Conservation (phyloP, 2,888 invertebrate genomes). For the Lycaena phlaeas region DNA sequence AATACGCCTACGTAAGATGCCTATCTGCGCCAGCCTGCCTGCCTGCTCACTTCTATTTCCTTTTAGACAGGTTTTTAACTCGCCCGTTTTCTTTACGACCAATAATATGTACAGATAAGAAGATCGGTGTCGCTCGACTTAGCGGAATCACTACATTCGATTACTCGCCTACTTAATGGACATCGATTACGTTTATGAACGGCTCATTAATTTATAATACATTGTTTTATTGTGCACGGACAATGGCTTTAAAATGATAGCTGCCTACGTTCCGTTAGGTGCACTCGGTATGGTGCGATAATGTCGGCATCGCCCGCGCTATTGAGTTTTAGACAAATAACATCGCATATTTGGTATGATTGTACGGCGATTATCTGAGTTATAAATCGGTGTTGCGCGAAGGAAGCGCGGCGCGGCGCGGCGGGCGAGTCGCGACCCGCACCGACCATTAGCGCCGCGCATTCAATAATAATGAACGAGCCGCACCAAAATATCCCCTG, state of each 20-base stretch:
- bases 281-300: constrained; percentile 2
- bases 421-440: constrained; percentile 38
- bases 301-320: background rate
- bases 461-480: constrained; percentile 72
- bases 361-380: background rate
- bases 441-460: constrained; percentile 61
- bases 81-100: constrained; percentile 15
- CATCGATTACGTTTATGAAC: constrained; percentile 8
- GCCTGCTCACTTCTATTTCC: constrained; percentile 30
- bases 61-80: constrained; percentile 24
- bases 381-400: constrained; percentile 7
- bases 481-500: constrained; percentile 70
- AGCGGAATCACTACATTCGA: constrained; percentile 1
- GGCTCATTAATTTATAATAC: constrained; percentile 7
- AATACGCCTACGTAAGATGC: constrained; percentile 30
- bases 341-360: constrained; percentile 6
- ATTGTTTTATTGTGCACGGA: background rate
- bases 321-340: constrained; percentile 8
- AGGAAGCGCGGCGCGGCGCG: constrained; percentile 20
- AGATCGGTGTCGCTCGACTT: constrained; percentile 8
- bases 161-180: constrained; percentile 3
- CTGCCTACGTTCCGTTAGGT: constrained; percentile 4
- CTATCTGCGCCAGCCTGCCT: constrained; percentile 26
- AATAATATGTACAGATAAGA: constrained; percentile 5
- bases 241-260: constrained; percentile 5